Conservation (phyloP, 2,797 vertebrate species). For the Threskiornis aethiopicus region DNA sequence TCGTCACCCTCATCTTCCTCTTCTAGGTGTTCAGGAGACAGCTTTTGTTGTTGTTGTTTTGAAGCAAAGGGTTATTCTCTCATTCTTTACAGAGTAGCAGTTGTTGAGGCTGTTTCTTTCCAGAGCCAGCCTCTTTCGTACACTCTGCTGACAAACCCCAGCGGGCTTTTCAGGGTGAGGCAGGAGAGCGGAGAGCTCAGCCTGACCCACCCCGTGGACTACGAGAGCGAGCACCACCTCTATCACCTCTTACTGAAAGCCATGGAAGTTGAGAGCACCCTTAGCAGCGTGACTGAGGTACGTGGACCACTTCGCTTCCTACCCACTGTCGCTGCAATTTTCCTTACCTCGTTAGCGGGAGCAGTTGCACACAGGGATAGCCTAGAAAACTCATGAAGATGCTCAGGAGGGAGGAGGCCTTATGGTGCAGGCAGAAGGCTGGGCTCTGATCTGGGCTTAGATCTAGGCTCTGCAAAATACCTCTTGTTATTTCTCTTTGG, state of each 20-base stretch:
- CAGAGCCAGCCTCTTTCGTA: slow-evolving; percentile 84
- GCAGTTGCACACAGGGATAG: neutral
- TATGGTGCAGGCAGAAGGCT: neutral
- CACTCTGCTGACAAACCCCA: slow-evolving; percentile 83
- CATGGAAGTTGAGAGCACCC: slow-evolving; percentile 79
- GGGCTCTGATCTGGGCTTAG: neutral
- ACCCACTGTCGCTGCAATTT: neutral
- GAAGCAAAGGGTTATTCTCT: neutral
- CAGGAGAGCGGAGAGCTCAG: slow-evolving; percentile 84
- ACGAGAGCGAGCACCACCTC: slow-evolving; percentile 84
- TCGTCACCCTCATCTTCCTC: neutral
- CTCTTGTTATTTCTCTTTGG: neutral
- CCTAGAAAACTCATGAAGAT: neutral
- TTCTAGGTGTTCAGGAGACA: neutral
- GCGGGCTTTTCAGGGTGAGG: slow-evolving; percentile 84
- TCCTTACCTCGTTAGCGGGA: rapidly evolving
- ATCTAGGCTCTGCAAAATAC: neutral
- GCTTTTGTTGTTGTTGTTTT: neutral
- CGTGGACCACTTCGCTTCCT: neutral
- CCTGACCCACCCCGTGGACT: slow-evolving; percentile 82
- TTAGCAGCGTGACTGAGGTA: slow-evolving; percentile 87
- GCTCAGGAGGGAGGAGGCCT: neutral
- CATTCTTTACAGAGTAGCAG: slow-evolving; percentile 75
- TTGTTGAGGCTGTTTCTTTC: slow-evolving; percentile 88
- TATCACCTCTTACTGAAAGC: slow-evolving; percentile 84